Base-by-base conservation (phyloP, 2,888 invertebrate species). In the Ophioninae sp. region DNA sequence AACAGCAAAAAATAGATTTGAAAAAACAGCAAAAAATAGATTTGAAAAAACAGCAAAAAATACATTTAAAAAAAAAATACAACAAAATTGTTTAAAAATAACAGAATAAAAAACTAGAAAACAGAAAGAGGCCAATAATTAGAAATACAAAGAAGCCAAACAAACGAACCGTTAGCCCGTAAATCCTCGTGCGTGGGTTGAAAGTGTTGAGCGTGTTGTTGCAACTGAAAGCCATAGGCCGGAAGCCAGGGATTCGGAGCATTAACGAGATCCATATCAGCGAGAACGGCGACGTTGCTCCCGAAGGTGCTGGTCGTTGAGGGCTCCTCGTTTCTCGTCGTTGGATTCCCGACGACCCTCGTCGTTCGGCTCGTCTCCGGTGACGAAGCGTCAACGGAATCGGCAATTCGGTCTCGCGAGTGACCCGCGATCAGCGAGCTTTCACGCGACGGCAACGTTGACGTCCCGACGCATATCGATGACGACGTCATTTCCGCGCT, bases 191-290 rank as follows among this genome's bases (percentile, higher is more conserved):
- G 90, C 77, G 89, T 88, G 20, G 90, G 88, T 62, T 92, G 91
- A 80, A 90, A 91, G 87, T 90, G 94, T 94, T 94, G 94, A 95
- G 59, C 67, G 95, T 95, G 92, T 78, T 94, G 94, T 93, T 95
- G 94, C 89, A 95, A 94, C 90, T 95, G 93, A 94, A 95, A 96
- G 89, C 96, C 96, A 92, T 96, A 96, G 89, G 96, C 96, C 88
- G 96, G 96, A 93, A 96, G 94, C 96, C 96, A 96, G 90, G 96
- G 95, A 94, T 96, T 95, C 91, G 95, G 95, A 89, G 96, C 95
- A 89, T 94, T 92, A 86, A 94, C 92, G 87, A 92, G 88, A 79
- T 91, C 90, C 90, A 91, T 89, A 85, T 91, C 92, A 79, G 88
- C 79, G 68, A 86, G 23, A 20, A 67, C 76, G 75, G 68, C 73